phyloP scores from a whole-genome alignment of 2,797 vertebrate genomes.

The Danio aesculapii region DNA sequence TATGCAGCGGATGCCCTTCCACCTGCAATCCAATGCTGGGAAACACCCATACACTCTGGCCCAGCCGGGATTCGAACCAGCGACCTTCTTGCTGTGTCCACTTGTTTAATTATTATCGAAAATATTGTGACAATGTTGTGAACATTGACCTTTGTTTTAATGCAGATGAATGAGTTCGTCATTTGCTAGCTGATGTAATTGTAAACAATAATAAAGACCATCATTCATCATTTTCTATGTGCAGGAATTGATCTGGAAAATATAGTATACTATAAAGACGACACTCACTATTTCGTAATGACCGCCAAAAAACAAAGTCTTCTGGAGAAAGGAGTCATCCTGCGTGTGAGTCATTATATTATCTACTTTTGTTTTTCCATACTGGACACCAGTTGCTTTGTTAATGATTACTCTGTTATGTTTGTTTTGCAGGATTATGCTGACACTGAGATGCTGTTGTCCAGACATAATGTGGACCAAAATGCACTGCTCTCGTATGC shows the following conservation, averaged over 20 bases:
- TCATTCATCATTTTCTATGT: not conserved
- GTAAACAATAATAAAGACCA: not conserved
- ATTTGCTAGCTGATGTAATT: not conserved
- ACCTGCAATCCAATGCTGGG: too few relatives aligned
- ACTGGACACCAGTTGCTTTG: not conserved
- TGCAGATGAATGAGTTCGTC: not conserved
- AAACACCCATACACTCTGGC: too few relatives aligned
- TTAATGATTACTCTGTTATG: not conserved
- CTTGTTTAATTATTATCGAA: too few relatives aligned
- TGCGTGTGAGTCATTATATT: constrained; percentile 77
- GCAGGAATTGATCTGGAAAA: constrained; percentile 96
- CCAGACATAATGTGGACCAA: constrained; percentile 91
- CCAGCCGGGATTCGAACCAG: too few relatives aligned
- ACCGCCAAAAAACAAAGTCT: constrained; percentile 98
- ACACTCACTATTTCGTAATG: constrained; percentile 99
- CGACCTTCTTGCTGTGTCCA: too few relatives aligned
- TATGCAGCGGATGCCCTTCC: too few relatives aligned
- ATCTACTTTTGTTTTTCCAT: not conserved
- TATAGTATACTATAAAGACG: constrained; percentile 98
- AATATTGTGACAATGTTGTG: too few relatives aligned
- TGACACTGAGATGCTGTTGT: constrained; percentile 89
- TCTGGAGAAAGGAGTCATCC: constrained; percentile 93
- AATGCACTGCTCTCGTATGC: constrained; percentile 90
- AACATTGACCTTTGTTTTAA: not conserved
- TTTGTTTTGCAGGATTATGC: constrained; percentile 82